These are phyloP conservation scores for Mycalesis mineus DNA, from an alignment of 2,888 invertebrate genomes.

Conservation along the genomic window DNA sequence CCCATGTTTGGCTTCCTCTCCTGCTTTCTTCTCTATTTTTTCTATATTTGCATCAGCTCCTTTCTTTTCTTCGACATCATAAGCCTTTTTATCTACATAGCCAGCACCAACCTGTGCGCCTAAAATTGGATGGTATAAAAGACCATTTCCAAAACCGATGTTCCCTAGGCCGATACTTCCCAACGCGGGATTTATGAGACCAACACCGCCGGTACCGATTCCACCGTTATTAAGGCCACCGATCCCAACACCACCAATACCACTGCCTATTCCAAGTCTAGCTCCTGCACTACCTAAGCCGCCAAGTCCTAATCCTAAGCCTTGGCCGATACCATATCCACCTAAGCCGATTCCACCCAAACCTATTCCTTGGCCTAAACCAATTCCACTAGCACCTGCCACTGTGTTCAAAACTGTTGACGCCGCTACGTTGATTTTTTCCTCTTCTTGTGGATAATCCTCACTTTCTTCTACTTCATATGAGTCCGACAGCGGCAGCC, in stretches of 20 bases:
- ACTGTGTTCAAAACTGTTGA: conserved; percentile 61
- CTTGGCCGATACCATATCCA: conserved; percentile 40
- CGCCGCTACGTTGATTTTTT: conserved; percentile 58
- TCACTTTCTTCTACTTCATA: conserved; percentile 80
- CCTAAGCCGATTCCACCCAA: conserved; percentile 41
- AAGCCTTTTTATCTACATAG: conserved; percentile 76
- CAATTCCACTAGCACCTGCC: conserved; percentile 46
- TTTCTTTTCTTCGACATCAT: conserved; percentile 78
- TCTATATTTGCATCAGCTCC: conserved; percentile 75
- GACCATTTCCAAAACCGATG: conserved; percentile 44
- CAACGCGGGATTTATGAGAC: conserved; percentile 53
- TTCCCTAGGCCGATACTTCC: conserved; percentile 50
- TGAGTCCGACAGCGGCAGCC: conserved; percentile 65
- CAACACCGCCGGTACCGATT: conserved; percentile 44
- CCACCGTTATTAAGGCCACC: conserved; percentile 40
- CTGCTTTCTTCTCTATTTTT: conserved; percentile 75
- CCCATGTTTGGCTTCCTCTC: conserved; percentile 75
- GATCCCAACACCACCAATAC: conserved; percentile 29
- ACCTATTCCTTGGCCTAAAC: conserved; percentile 38
- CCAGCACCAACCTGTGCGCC: conserved; percentile 66
- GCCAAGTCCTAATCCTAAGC: conserved; percentile 46
- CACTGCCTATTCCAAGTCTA: conserved; percentile 26
- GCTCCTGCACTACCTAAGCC: conserved; percentile 38
- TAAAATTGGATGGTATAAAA: conserved; percentile 61
- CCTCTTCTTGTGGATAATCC: conserved; percentile 70